phyloP scores from a whole-genome alignment of 2,888 invertebrate genomes.

The Rhaphigaster nebulosa region DNA sequence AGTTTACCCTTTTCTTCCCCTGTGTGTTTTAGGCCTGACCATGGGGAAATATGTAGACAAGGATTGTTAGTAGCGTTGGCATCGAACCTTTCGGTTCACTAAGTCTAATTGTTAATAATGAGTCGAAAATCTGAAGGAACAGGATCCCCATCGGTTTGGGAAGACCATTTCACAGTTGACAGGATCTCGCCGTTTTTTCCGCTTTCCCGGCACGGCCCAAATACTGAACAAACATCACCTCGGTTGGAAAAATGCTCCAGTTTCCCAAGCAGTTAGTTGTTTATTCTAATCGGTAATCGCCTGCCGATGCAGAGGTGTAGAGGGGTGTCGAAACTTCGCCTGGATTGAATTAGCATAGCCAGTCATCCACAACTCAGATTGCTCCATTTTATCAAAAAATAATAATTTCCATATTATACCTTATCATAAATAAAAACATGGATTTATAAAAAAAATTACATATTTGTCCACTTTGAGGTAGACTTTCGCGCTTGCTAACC shows the following conservation, averaged over 20 bases:
- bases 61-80: no score
- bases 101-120: neutral
- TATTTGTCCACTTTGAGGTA: no score
- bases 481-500: no score
- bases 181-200: neutral
- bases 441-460: no score
- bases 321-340: neutral
- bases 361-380: neutral
- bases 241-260: neutral
- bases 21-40: no score
- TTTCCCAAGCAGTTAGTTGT: neutral
- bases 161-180: constrained; percentile 30
- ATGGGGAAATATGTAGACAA: no score
- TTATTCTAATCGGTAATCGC: neutral
- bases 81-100: neutral
- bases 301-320: neutral
- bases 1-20: no score
- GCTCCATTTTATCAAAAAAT: neutral
- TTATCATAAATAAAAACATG: neutral
- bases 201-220: neutral
- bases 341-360: neutral
- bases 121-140: neutral
- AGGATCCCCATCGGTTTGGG: neutral
- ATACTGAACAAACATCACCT: neutral
- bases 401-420: neutral